Percentiles rank a stretch among this genome's conserved stretches.
Evolutionary conservation across 2,113 vertebrate genomes (phyloP).

Genomic region (Thryonomys swinderianus): DNA sequence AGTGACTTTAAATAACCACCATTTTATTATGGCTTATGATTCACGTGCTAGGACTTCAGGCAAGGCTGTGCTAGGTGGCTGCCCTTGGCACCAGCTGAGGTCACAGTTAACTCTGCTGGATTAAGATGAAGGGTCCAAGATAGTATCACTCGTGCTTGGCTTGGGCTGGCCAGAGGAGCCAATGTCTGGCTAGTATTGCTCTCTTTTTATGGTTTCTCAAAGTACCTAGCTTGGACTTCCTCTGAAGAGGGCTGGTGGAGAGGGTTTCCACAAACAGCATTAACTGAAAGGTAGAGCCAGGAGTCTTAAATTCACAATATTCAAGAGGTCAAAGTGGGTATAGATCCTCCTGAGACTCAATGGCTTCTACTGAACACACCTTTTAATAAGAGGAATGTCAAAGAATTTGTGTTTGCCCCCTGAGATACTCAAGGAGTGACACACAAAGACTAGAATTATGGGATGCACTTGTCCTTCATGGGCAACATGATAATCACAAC

Average conservation of each 20-base stretch:
- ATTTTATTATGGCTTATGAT: background rate
- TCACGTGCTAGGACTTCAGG: background rate
- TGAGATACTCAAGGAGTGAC: background rate
- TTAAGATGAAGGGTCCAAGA: background rate
- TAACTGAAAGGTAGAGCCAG: background rate
- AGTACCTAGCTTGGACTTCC: background rate
- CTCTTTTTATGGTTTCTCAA: background rate
- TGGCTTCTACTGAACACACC: background rate
- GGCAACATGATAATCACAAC: background rate
- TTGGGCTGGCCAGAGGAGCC: background rate
- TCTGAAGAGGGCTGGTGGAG: background rate
- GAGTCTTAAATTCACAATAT: background rate
- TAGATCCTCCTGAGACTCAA: background rate
- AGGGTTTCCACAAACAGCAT: background rate
- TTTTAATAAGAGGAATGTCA: background rate
- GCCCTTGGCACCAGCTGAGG: background rate
- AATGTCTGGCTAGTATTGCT: rapidly evolving
- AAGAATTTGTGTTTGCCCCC: background rate
- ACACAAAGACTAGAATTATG: background rate
- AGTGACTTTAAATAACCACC: background rate
- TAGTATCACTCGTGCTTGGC: background rate
- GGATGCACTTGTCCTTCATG: background rate
- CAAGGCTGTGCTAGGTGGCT: background rate
- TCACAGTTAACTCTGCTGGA: background rate
- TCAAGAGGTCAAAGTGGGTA: background rate